A percentile compares a stretch with the other conserved stretches of the same genome.
phyloP scores from a whole-genome alignment of 2,797 vertebrate genomes.

The Pteropus rufus region DNA sequence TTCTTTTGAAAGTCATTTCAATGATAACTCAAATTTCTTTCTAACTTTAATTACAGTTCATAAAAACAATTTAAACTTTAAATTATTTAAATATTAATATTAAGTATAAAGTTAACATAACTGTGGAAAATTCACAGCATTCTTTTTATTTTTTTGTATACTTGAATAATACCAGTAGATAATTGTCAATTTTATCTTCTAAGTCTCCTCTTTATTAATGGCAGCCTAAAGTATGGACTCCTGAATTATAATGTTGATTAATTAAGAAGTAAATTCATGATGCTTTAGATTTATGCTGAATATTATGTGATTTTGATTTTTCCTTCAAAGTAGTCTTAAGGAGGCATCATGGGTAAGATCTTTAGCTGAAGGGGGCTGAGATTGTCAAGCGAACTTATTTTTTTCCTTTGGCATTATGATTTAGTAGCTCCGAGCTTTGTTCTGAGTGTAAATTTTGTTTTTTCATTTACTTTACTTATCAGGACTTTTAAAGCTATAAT shows the following conservation, averaged over 20 bases:
- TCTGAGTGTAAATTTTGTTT: background rate
- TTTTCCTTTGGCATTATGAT: conserved; percentile 10
- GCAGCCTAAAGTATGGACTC: background rate
- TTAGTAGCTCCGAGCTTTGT: background rate
- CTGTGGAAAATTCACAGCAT: background rate
- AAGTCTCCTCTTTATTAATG: conserved; percentile 21
- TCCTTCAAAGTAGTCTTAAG: background rate
- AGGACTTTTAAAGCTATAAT: conserved; percentile 10
- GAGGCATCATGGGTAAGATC: background rate
- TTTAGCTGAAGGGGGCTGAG: background rate
- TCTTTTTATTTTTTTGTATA: background rate
- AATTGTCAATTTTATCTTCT: background rate
- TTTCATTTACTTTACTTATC: conserved; percentile 5
- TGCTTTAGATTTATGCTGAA: background rate
- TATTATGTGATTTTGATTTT: conserved; percentile 13
- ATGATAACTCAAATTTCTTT: background rate
- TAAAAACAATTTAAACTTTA: conserved; percentile 26
- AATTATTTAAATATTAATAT: conserved; percentile 18
- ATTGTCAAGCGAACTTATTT: background rate
- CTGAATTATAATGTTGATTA: background rate
- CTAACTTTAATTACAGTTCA: conserved; percentile 6
- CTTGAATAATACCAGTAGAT: background rate
- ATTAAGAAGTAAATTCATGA: conserved; percentile 32
- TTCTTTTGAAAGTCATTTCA: conserved; percentile 46
- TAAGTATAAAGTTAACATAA: background rate